phyloP scores from a whole-genome alignment of 1,140 invertebrate species.

The Uloborus diversus region DNA sequence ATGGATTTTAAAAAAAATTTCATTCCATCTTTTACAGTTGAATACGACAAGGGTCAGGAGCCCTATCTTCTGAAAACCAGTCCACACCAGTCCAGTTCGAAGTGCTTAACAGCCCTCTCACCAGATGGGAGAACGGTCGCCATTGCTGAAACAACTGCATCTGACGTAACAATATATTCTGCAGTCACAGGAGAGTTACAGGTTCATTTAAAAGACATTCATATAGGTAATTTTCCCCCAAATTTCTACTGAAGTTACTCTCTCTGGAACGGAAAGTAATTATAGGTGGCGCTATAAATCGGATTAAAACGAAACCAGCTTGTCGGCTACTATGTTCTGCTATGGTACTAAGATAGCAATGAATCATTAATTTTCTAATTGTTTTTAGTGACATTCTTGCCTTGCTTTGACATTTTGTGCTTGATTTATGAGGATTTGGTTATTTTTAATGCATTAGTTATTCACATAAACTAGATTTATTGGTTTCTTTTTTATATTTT shows the following conservation, averaged over 20 bases:
- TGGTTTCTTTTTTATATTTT: not conserved
- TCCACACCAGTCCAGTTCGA: conserved; percentile 62
- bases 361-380: not conserved
- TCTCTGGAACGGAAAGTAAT: not conserved
- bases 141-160: conserved; percentile 70
- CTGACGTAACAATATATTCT: conserved; percentile 76
- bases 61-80: conserved; percentile 75
- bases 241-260: not conserved
- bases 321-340: not conserved
- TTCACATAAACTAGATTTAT: not conserved
- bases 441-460: too few species aligned
- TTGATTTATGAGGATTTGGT: too few species aligned
- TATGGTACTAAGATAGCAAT: not conserved
- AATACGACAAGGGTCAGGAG: conserved; percentile 80
- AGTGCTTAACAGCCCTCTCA: conserved; percentile 72
- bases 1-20: not conserved
- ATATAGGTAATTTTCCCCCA: conserved; percentile 66
- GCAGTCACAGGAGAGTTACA: conserved; percentile 73
- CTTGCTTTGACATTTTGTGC: too few species aligned
- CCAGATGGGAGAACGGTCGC: conserved; percentile 80
- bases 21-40: conserved; percentile 71
- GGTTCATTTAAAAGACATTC: conserved; percentile 73
- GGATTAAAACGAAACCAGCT: not conserved
- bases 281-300: too few species aligned
- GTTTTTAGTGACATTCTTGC: too few species aligned